Evolutionary conservation across 35 echinoderm and acorn worm species (phyloP).

Genomic region (Heliocidaris erythrogramma): DNA sequence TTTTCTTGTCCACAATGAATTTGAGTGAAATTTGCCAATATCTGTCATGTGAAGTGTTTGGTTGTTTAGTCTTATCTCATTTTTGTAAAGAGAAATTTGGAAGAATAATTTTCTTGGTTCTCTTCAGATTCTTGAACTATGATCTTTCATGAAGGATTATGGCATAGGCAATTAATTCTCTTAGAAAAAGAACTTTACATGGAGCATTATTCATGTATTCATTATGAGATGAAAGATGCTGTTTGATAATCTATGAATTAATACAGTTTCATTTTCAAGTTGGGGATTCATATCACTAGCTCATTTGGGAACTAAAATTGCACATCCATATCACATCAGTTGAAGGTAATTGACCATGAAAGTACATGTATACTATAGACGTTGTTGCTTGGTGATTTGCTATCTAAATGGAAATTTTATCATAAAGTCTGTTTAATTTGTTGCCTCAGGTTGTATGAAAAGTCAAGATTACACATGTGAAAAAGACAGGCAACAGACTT

Average conservation of each 20-base stretch:
- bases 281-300: neutral
- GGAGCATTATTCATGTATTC: too few relatives aligned
- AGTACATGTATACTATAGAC: neutral
- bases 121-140: neutral
- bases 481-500: neutral
- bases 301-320: neutral
- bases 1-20: too few relatives aligned
- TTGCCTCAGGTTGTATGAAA: neutral
- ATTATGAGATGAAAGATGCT: too few relatives aligned
- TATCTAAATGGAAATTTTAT: neutral
- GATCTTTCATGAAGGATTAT: too few relatives aligned
- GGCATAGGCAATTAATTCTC: too few relatives aligned
- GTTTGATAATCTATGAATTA: neutral
- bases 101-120: neutral
- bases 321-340: neutral
- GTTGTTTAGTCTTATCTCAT: neutral
- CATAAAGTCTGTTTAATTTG: neutral
- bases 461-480: neutral
- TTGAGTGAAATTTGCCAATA: neutral
- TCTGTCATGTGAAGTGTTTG: neutral
- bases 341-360: neutral
- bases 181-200: too few relatives aligned
- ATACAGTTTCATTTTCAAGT: neutral
- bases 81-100: neutral
- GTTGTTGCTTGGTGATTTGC: slow-evolving; percentile 1